Conservation (phyloP, 2,113 vertebrate genomes). For the Psammodynastes pulverulentus region DNA sequence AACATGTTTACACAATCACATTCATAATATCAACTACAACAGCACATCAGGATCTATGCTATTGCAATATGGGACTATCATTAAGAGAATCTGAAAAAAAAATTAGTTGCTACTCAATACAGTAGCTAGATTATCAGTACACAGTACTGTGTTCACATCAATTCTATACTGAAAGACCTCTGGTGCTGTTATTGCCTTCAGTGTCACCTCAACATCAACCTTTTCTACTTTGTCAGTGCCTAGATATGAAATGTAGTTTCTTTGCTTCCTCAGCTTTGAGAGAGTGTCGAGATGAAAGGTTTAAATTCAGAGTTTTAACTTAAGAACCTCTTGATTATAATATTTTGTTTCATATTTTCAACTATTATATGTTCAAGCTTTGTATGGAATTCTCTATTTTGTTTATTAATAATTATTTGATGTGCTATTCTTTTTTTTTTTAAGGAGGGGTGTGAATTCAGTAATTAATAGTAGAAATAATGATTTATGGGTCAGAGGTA, state of each 20-base stretch:
- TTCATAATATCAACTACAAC: not conserved
- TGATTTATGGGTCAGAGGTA: not conserved
- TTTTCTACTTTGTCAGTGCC: not conserved
- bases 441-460: not conserved
- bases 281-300: not conserved
- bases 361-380: not conserved
- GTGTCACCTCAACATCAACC: not conserved
- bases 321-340: not conserved
- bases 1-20: not conserved
- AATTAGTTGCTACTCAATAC: not conserved
- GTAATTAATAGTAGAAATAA: not conserved
- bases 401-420: not conserved
- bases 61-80: not conserved
- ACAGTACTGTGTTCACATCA: not conserved
- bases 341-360: not conserved
- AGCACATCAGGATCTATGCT: not conserved
- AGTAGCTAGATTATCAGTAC: not conserved
- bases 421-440: not conserved
- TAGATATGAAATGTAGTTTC: not conserved
- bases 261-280: not conserved
- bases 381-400: not conserved
- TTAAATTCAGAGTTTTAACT: not conserved
- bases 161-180: not conserved
- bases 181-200: not conserved
- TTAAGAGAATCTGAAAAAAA: not conserved